Percentiles rank a stretch among this genome's conserved stretches.
Conservation (phyloP, 1,140 invertebrate genomes). For the Drosophila murphyi region DNA sequence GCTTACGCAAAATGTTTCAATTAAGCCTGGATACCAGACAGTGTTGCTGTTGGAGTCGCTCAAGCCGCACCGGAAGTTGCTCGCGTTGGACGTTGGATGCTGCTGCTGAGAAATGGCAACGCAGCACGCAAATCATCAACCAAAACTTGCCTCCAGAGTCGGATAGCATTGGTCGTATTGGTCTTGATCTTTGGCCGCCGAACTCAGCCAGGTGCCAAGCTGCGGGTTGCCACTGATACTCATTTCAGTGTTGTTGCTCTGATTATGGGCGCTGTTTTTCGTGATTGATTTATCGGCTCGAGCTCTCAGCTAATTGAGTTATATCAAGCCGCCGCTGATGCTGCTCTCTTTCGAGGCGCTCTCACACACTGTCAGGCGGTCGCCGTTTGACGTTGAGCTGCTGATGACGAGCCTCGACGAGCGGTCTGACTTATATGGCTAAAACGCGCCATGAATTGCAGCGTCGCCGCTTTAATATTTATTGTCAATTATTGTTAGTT, state of each 20-base stretch:
- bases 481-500: constrained; percentile 81
- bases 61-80: constrained; percentile 63
- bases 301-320: constrained; percentile 72
- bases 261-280: constrained; percentile 39
- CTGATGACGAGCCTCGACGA: constrained; percentile 18
- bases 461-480: constrained; percentile 69
- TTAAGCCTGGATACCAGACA: constrained; percentile 54
- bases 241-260: constrained; percentile 25
- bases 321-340: constrained; percentile 49
- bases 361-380: constrained; percentile 59
- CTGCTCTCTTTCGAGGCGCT: constrained; percentile 37
- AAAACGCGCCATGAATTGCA: constrained; percentile 79
- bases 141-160: constrained; percentile 14
- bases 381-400: constrained; percentile 37
- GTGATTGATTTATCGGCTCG: constrained; percentile 74
- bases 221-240: constrained; percentile 42
- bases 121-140: constrained; percentile 77
- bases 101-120: constrained; percentile 68
- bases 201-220: constrained; percentile 65
- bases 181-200: neutral
- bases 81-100: constrained; percentile 38
- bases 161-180: neutral
- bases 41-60: constrained; percentile 14
- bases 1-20: constrained; percentile 82
- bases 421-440: constrained; percentile 67